Base-by-base conservation (phyloP, 2,113 vertebrate genomes). In the Thoracochromis brauschi region DNA sequence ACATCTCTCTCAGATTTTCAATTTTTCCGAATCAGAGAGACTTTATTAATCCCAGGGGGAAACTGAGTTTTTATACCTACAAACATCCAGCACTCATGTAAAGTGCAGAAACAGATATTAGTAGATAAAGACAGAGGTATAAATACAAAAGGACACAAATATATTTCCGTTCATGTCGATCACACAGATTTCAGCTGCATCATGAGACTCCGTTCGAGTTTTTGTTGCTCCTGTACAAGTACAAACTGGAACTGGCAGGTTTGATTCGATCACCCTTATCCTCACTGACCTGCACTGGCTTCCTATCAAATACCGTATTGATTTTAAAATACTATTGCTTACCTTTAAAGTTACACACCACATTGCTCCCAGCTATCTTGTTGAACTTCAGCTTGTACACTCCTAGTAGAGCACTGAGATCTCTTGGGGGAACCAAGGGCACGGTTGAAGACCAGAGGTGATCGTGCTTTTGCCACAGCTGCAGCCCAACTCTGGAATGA, bases 251-350 rank as follows among this genome's bases (percentile, higher is more conserved):
- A 10, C 57, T 10, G 16, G 19, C 57, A 60, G 57, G 16, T 60
- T 19, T 60, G 29, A 60, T 19, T 60, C 29, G 0, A 0, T 60
- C 57, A 19, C 29, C 5, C 0, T 0, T 5, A 0, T 31, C 57
- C 58, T 60, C 58, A 0, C 29, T 19, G 16, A 60, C 5, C 16
- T 60, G 29, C 57, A 60, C 29, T 4, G 29, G 5, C 29, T 60
- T 60, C 58, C 29, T 33, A 0, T 60, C 58, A 10, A 33, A 33
- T 4, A 53, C 2, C 5, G 5, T 10, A 33, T 7, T 60, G 29
- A 60, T 60, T 60, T 17, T 6, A 58, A 60, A 60, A 60, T 60
- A 31, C 57, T 17, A 60, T 17, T 60, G 14, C 57, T 60, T 5
- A 60, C 26, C 57, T 60, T 31, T 60, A 31, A 60, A 6, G 4